Evolutionary conservation across 2,113 vertebrate genomes (phyloP), one percentile per base, ranked within the genome.

Genomic region (Phyllopteryx taeniolatus): DNA sequence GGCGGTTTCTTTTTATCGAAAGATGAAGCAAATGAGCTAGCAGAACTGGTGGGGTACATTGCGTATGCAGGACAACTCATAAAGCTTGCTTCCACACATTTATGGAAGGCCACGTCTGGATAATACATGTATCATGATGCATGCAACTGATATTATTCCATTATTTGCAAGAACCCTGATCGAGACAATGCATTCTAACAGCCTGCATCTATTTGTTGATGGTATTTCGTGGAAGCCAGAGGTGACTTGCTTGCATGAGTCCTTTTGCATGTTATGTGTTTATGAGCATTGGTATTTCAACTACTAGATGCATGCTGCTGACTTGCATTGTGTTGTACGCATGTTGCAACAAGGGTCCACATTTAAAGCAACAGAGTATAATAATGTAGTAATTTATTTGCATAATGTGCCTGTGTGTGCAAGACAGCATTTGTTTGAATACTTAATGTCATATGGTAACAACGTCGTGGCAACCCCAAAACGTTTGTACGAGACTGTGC

Each of bases 1-100:
- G 73, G 88, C 81, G 1, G 75, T 59, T 13, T 56, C 71, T 63
- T 86, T 92, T 78, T 85, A 90, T 83, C 72, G 59, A 35, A 88
- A 85, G 54, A 64, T 79, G 72, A 87, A 62, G 64, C 20, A 14
- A 60, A 47, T 79, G 12, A 83, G 73, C 70, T 86, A 85, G 79
- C 68, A 61, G 14, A 17, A 27, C 61, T 76, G 83, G 82, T 81
- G 80, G 81, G 75, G 67, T 84, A 65, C 73, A 78, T 66, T 67
- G 73, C 75, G 69, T 47, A 77, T 72, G 68, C 67, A 67, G 49
- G 22, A 78, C 67, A 73, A 72, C 51, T 79, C 63, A 43, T n/a
- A 20, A 70, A 77, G 67, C 73, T 76, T 79, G 63, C 62, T 77
- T 62, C 68, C 62, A 75, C 70, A 51, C 83, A 39, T 35, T 39